Evolutionary conservation across 2,797 vertebrate genomes (phyloP).

Genomic region (Phoxinus dragarum): DNA sequence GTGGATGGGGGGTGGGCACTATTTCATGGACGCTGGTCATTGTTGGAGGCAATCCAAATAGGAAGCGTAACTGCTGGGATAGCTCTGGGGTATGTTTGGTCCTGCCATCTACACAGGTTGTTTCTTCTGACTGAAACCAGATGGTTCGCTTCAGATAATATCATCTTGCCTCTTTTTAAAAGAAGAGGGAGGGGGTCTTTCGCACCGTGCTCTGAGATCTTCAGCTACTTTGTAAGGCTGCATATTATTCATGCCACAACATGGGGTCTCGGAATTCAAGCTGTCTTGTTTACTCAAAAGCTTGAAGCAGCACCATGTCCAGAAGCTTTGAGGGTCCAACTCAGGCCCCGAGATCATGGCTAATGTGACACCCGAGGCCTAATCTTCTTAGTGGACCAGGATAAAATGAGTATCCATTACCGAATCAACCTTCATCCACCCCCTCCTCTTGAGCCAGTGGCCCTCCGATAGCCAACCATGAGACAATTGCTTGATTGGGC

Average conservation of each 20-base stretch:
- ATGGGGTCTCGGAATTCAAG: conserved; percentile 79
- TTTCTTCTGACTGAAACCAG: conserved; percentile 76
- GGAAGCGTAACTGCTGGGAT: conserved; percentile 20
- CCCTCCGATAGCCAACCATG: conserved; percentile 88
- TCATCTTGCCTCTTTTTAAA: conserved; percentile 73
- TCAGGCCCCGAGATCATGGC: conserved; percentile 89
- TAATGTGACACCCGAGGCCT: conserved; percentile 96
- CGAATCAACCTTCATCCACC: conserved; percentile 93
- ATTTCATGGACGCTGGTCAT: not conserved
- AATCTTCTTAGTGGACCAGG: conserved; percentile 98
- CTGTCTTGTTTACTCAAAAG: conserved; percentile 85
- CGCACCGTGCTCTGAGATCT: conserved; percentile 81
- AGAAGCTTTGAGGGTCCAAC: conserved; percentile 88
- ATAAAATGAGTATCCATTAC: conserved; percentile 99
- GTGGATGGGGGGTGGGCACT: not conserved
- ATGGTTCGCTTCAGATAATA: conserved; percentile 83
- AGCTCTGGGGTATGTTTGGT: conserved; percentile 29
- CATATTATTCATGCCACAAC: conserved; percentile 84
- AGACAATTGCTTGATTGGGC: conserved; percentile 93
- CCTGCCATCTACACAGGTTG: conserved; percentile 22
- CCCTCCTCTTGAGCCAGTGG: conserved; percentile 78
- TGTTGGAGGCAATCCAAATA: conserved; percentile 23
- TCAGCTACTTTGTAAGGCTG: conserved; percentile 81
- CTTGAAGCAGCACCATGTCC: conserved; percentile 83
- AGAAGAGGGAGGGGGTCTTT: conserved; percentile 72